Conservation (phyloP, 2,797 vertebrate species). For the Sphenodon punctatus region DNA sequence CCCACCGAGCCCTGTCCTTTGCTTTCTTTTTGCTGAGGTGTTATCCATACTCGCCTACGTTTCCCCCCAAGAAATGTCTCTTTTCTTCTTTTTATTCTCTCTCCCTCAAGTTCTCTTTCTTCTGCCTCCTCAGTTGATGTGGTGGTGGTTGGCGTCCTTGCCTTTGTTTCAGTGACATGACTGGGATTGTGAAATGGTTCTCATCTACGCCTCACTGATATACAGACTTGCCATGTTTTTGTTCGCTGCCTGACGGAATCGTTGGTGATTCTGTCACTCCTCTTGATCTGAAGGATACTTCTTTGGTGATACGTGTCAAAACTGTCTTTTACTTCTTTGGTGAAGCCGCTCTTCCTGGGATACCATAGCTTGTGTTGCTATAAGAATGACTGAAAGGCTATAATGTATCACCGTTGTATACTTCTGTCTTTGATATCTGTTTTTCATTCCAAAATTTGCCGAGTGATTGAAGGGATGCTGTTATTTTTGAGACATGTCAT, state of each 20-base stretch:
- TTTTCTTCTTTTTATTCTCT: background rate
- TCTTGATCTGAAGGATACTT: conserved; percentile 9
- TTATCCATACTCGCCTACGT: background rate
- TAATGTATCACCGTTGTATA: background rate
- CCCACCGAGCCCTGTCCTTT: accelerated
- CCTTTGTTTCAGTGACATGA: background rate
- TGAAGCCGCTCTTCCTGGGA: conserved; percentile 6
- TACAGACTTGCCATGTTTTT: background rate
- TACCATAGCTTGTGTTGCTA: background rate
- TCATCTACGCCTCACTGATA: background rate
- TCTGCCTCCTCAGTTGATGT: background rate
- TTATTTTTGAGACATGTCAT: background rate
- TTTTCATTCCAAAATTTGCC: background rate
- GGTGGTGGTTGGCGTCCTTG: background rate
- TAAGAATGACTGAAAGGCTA: background rate
- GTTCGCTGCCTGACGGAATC: conserved; percentile 2
- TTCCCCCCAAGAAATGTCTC: background rate
- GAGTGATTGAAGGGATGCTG: background rate
- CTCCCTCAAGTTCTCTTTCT: background rate
- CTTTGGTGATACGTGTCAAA: conserved; percentile 22
- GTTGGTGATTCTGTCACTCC: conserved; percentile 33
- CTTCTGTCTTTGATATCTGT: background rate
- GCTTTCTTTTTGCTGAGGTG: accelerated
- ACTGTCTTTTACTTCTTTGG: conserved; percentile 48
- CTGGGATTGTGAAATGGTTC: background rate